Base-by-base conservation (phyloP, 2,888 invertebrate genomes). In the Cistogaster globosa region DNA sequence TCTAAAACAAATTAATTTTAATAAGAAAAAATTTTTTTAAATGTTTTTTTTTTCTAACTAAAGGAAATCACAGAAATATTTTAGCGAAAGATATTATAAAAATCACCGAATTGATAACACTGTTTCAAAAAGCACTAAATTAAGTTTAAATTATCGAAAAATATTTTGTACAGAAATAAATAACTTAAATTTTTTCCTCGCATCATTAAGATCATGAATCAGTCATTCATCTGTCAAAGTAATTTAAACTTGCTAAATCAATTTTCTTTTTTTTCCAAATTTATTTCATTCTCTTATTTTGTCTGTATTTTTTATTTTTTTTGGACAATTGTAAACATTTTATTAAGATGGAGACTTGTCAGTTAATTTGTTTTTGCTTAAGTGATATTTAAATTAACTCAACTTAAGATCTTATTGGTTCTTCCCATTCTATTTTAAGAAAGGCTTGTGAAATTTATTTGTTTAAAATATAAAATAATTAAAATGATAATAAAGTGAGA, bases 201-300 rank as follows among this genome's bases (percentile, higher is more conserved):
- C 67, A 5, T 65, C 55, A 57, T 62, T 75, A 36, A 42, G 51
- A 32, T 58, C 51, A 77, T 6, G 8, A 68, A 62, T 48, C 71
- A 84, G 72, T 90, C 90, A 89, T 89, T 90, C 88, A 90, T 89
- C 90, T 91, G 91, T 91, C 91, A 90, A 89, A 90, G 87, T 90
- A 89, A 90, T 91, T 88, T 90, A 90, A 89, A 88, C 18, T 89
- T 91, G 88, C 90, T 88, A 89, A 90, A 90, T 90, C 90, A 90
- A n/a, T n/a, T 87, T 87, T 82, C n/a, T n/a, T n/a, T n/a, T n/a
- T 77, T 72, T 76, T 26, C 62, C 48, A 63, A 79, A 81, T 55
- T 32, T 32, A 32, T 32, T 32, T 32, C 8, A 32, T 32, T 32
- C 7, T 32, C 5, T 42, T 48, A 60, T 16, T 58, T 76, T 72